phyloP scores from a whole-genome alignment of 2,797 vertebrate genomes.

The Gallinago solitaria region DNA sequence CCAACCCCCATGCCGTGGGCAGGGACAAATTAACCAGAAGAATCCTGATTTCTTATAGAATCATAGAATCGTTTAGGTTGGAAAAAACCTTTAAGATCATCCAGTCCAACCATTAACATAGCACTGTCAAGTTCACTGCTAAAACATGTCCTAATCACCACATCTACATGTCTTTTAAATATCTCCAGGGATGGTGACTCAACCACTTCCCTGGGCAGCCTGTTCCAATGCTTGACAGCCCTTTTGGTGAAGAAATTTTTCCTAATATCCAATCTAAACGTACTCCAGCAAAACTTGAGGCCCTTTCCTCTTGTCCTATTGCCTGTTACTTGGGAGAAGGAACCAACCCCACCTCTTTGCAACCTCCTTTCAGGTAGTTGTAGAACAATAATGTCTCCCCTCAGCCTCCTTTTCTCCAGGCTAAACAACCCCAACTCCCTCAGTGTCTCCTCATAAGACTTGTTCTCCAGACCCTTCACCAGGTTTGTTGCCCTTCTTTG shows the following conservation, averaged over 20 bases:
- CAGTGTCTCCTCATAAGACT: not conserved
- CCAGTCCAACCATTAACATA: not conserved
- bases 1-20: not conserved
- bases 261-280: not conserved
- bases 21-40: not conserved
- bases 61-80: not conserved
- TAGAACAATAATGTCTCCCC: not conserved
- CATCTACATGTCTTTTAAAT: not conserved
- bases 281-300: not conserved
- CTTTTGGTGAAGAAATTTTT: not conserved
- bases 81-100: not conserved
- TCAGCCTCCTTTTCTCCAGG: not conserved
- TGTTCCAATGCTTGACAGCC: not conserved
- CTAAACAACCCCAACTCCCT: not conserved
- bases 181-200: not conserved
- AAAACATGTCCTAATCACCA: not conserved
- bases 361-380: not conserved
- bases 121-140: not conserved
- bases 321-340: not conserved
- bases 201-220: not conserved
- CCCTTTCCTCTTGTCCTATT: not conserved
- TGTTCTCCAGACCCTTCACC: not conserved
- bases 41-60: not conserved
- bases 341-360: not conserved
- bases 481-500: not conserved